phyloP scores from a whole-genome alignment of 1,140 invertebrate species.

The Drosophila bifasciata region DNA sequence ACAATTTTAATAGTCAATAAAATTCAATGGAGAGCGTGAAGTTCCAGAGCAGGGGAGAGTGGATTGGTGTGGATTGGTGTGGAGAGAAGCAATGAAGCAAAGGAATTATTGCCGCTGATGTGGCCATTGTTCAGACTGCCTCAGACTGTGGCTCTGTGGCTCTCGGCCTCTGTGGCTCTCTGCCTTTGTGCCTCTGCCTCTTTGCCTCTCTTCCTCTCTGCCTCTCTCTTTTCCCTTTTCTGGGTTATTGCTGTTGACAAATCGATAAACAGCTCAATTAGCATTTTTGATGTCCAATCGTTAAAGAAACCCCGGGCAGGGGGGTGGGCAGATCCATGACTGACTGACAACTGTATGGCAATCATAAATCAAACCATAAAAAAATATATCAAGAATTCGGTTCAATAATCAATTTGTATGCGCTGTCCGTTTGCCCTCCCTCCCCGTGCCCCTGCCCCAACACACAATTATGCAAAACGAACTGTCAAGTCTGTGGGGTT shows the following conservation, averaged over 20 bases:
- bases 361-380: conserved; percentile 81
- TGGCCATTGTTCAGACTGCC: conserved; percentile 59
- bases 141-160: not conserved
- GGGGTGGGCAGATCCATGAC: not conserved
- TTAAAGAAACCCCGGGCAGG: conserved; percentile 7
- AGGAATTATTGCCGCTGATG: conserved; percentile 46
- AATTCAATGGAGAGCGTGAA: conserved; percentile 38
- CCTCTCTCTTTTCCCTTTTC: too few relatives aligned
- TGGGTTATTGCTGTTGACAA: conserved; percentile 72
- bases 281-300: conserved; percentile 69
- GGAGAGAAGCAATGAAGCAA: conserved; percentile 17
- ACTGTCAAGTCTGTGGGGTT: conserved; percentile 73
- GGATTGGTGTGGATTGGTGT: too few relatives aligned
- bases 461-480: conserved; percentile 78
- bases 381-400: conserved; percentile 53
- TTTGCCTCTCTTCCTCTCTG: too few relatives aligned
- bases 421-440: conserved; percentile 28
- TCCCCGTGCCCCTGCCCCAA: conserved; percentile 31
- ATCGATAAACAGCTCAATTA: conserved; percentile 82
- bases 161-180: too few relatives aligned
- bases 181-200: too few relatives aligned
- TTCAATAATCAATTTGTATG: conserved; percentile 81
- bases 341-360: conserved; percentile 38
- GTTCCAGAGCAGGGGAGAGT: not conserved
- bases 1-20: conserved; percentile 81